phyloP scores from a whole-genome alignment of 1,140 invertebrate genomes.

The Brachystomella parvula region DNA sequence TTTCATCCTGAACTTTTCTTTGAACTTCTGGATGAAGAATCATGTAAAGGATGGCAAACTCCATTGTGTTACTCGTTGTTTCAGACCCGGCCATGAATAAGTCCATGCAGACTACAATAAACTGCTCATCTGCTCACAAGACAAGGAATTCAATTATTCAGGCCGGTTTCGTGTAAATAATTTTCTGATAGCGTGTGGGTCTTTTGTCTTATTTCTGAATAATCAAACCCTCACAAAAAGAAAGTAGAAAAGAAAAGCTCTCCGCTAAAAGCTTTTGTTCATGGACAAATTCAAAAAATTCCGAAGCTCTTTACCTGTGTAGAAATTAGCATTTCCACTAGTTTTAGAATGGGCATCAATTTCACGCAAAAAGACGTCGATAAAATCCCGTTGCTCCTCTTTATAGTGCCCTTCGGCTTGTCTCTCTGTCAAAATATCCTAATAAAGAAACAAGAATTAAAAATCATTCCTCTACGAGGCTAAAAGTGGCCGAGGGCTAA shows the following conservation, averaged over 20 bases:
- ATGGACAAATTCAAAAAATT: not conserved
- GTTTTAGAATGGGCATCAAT: conserved; percentile 29
- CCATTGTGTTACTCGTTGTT: conserved; percentile 67
- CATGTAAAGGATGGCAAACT: conserved; percentile 68
- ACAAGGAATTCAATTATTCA: not conserved
- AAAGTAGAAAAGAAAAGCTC: not conserved
- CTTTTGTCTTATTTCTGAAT: too few species aligned
- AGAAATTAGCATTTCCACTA: conserved; percentile 4
- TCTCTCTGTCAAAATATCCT: conserved; percentile 28
- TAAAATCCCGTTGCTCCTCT: conserved; percentile 45
- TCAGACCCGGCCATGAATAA: conserved; percentile 52
- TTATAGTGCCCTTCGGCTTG: conserved; percentile 24
- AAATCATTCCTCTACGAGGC: not conserved
- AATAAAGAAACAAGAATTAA: not conserved
- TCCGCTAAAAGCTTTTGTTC: not conserved
- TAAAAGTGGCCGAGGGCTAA: not conserved
- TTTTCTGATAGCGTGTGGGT: not conserved
- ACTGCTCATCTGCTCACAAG: conserved; percentile 24
- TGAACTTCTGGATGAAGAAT: conserved; percentile 69
- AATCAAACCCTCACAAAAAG: too few species aligned
- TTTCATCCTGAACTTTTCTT: conserved; percentile 66
- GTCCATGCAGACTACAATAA: conserved; percentile 38
- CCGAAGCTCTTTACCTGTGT: conserved; percentile 13
- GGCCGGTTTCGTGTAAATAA: not conserved
- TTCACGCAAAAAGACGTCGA: conserved; percentile 45